A percentile compares a stretch with the other conserved stretches of the same genome.
phyloP scores from a whole-genome alignment of 2,797 vertebrate species.

The Strix occidentalis region DNA sequence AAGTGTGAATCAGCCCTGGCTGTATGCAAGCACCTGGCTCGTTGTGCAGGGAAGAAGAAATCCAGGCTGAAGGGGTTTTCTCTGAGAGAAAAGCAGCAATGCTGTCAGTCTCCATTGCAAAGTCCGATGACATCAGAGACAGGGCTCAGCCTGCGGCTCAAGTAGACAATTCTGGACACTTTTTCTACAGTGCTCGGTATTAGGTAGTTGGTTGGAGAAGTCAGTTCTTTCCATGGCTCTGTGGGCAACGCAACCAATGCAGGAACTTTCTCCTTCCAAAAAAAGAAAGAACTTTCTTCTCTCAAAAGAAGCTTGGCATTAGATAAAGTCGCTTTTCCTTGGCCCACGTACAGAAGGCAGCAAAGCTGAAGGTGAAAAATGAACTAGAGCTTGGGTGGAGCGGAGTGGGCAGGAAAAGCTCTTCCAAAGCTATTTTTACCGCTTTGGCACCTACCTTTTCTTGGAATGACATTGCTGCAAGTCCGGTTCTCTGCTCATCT shows the following conservation, averaged over 20 bases:
- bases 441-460: background rate
- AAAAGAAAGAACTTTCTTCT: background rate
- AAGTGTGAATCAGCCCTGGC: background rate
- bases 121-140: background rate
- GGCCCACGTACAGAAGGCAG: background rate
- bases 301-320: background rate
- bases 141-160: background rate
- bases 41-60: background rate
- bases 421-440: background rate
- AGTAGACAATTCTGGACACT: fast-evolving
- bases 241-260: background rate
- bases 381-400: background rate
- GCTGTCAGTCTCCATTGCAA: background rate
- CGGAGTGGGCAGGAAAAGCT: background rate
- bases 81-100: background rate
- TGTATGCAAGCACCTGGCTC: fast-evolving
- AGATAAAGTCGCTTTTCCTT: background rate
- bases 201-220: background rate
- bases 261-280: background rate
- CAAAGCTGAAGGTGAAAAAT: background rate
- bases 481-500: background rate
- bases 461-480: background rate
- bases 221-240: background rate
- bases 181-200: background rate
- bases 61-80: background rate